Percentiles rank a stretch among this genome's conserved stretches.
Evolutionary conservation across 2,797 vertebrate genomes (phyloP).

Genomic region (Capromys pilorides): DNA sequence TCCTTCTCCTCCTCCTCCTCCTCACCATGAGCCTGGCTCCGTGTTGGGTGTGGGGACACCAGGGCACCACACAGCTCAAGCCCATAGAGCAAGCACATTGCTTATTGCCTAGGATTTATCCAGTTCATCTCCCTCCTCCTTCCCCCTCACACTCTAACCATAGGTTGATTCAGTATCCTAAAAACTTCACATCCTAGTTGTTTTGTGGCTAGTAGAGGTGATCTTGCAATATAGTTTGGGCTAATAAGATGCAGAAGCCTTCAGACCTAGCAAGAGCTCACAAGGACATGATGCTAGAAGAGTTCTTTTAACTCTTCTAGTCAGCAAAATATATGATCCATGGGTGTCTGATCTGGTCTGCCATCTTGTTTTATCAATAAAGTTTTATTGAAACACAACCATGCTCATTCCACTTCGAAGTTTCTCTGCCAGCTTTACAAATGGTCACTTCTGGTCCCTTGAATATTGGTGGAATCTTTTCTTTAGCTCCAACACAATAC

Average conservation of each 20-base stretch:
- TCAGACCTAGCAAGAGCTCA: background rate
- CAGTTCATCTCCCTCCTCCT: background rate
- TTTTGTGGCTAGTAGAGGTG: background rate
- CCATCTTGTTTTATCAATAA: constrained; percentile 14
- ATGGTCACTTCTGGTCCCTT: background rate
- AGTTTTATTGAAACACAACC: constrained; percentile 26
- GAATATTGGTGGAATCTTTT: background rate
- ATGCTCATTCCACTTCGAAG: background rate
- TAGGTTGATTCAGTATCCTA: background rate
- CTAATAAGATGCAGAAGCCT: background rate
- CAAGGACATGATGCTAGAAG: background rate
- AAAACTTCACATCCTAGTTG: background rate
- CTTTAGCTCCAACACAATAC: background rate
- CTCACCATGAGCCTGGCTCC: fast-evolving
- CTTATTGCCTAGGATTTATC: background rate
- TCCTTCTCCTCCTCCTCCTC: no score
- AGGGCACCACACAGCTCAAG: fast-evolving
- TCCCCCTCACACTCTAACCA: background rate
- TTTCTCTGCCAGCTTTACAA: constrained; percentile 12
- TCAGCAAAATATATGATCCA: background rate
- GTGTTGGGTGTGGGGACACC: background rate
- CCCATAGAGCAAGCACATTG: background rate
- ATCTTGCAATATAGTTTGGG: background rate
- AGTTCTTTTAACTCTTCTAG: background rate
- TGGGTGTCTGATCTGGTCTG: background rate